These are phyloP conservation scores for Acronicta psi DNA, from an alignment of 2,888 invertebrate genomes.

Conservation along the genomic window DNA sequence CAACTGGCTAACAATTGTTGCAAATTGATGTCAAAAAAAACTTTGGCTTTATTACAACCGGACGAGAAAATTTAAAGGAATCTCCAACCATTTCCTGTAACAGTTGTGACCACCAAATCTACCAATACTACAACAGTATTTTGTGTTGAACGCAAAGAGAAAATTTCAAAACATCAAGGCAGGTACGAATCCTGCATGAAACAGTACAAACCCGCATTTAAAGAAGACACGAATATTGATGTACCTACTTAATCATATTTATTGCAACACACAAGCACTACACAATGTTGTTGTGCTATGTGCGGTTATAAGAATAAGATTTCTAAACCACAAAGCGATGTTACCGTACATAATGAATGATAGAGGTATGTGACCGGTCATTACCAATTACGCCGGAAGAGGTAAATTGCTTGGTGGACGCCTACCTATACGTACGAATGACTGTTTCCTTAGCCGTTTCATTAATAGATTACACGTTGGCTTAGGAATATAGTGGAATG, in stretches of 20 bases:
- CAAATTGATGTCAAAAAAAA: background rate
- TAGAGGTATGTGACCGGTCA: slow-evolving; percentile 26
- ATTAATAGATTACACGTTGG: slow-evolving; percentile 45
- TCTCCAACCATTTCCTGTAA: background rate
- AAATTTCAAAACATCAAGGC: too few relatives aligned
- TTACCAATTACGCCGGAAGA: slow-evolving; percentile 58
- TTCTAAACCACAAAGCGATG: slow-evolving; percentile 15
- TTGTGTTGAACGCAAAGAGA: too few relatives aligned
- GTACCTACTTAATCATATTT: too few relatives aligned
- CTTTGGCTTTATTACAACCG: background rate
- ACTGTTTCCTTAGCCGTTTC: slow-evolving; percentile 55
- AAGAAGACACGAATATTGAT: too few relatives aligned
- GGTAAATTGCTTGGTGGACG: slow-evolving; percentile 59
- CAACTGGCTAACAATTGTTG: slow-evolving; percentile 5
- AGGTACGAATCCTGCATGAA: too few relatives aligned
- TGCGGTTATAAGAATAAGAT: slow-evolving; percentile 1
- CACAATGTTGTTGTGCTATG: background rate
- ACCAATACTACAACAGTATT: too few relatives aligned
- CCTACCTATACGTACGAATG: slow-evolving; percentile 50
- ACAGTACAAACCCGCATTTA: too few relatives aligned
- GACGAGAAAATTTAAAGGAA: background rate
- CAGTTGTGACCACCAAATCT: background rate
- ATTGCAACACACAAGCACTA: too few relatives aligned
- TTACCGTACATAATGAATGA: slow-evolving; percentile 14
- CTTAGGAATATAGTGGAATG: slow-evolving; percentile 32